Evolutionary conservation across 1,140 invertebrate species (phyloP).

Genomic region (Episyrphus balteatus): DNA sequence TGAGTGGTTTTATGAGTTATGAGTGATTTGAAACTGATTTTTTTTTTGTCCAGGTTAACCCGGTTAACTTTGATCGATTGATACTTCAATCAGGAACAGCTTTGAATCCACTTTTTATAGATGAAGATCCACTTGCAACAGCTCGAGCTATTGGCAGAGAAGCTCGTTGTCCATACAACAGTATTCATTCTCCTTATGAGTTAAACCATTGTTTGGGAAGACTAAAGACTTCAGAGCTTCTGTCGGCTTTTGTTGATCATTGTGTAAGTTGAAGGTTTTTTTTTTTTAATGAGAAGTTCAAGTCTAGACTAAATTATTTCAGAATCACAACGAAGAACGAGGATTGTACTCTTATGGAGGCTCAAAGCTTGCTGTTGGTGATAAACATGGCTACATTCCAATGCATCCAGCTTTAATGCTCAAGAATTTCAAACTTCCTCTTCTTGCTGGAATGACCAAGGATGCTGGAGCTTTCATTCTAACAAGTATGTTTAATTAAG

Average conservation of each 20-base stretch:
- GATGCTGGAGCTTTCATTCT: slow-evolving; percentile 32
- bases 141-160: slow-evolving; percentile 18
- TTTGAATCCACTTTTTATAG: slow-evolving; percentile 27
- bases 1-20: neutral
- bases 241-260: slow-evolving; percentile 16
- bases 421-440: slow-evolving; percentile 15
- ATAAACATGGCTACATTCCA: slow-evolving; percentile 21
- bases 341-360: slow-evolving; percentile 18
- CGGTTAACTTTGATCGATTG: slow-evolving; percentile 22
- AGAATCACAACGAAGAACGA: slow-evolving; percentile 17
- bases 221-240: slow-evolving; percentile 20
- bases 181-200: neutral
- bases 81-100: slow-evolving; percentile 34
- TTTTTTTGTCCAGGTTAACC: slow-evolving; percentile 3
- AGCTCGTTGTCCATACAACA: slow-evolving; percentile 17
- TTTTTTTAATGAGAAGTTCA: neutral
- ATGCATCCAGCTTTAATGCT: slow-evolving; percentile 17
- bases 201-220: slow-evolving; percentile 16
- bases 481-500: slow-evolving; percentile 18
- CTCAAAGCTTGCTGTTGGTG: slow-evolving; percentile 30
- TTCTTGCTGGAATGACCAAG: slow-evolving; percentile 22
- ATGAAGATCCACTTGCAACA: slow-evolving; percentile 19
- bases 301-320: neutral
- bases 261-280: slow-evolving; percentile 5
- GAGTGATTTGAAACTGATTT: neutral